These are phyloP conservation scores for Pomacea maculata DNA, from an alignment of 1,140 invertebrate species.

Conservation along the genomic window DNA sequence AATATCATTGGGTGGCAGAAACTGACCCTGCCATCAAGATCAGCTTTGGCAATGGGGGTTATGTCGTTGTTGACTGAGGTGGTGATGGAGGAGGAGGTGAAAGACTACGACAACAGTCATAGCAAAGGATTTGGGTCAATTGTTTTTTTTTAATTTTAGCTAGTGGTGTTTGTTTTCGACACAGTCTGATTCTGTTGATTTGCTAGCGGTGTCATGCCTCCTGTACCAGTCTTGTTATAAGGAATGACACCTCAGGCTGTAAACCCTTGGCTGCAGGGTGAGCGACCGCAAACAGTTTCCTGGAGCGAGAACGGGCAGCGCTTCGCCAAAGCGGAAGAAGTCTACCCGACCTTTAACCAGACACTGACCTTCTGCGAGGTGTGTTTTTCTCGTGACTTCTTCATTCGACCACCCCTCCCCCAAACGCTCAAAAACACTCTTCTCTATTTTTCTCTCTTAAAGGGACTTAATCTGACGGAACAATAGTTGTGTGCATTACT, in stretches of 20 bases:
- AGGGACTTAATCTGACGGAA: no score
- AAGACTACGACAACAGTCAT: not conserved
- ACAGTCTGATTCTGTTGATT: no score
- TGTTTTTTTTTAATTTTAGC: not conserved
- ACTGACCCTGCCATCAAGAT: no score
- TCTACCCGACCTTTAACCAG: constrained; percentile 54
- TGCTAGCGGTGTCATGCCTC: no score
- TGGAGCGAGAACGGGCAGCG: constrained; percentile 43
- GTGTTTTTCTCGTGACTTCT: not conserved
- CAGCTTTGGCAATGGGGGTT: no score
- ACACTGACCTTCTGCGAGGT: constrained; percentile 56
- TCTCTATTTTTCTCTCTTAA: no score
- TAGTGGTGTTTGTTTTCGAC: not conserved
- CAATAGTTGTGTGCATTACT: not conserved
- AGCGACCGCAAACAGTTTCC: constrained; percentile 34
- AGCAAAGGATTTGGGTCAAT: not conserved
- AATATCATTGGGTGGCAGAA: no score
- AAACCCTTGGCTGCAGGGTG: not conserved
- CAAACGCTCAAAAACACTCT: no score
- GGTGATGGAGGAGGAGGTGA: not conserved
- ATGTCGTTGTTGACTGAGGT: not conserved
- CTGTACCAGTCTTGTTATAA: no score
- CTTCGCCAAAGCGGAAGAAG: constrained; percentile 45
- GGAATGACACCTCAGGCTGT: no score
- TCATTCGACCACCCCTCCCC: no score